Conservation (phyloP, 2,888 invertebrate genomes). For the Harpalus rubripes region DNA sequence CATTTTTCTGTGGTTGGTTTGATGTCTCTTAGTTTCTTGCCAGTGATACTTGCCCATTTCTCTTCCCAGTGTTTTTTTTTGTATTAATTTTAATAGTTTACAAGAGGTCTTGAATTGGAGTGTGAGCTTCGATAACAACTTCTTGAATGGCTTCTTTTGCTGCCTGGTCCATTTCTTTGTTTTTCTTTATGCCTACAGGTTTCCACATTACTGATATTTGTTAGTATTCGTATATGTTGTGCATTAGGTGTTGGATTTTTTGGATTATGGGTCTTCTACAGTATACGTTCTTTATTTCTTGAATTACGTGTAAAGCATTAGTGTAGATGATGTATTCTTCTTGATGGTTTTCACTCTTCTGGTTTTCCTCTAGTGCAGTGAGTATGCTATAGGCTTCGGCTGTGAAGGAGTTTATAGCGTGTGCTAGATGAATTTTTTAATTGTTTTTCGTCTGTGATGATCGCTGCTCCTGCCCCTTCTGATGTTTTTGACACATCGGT, state of each 20-base stretch:
- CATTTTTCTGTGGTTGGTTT: not conserved
- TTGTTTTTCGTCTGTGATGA: not conserved
- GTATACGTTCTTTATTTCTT: not conserved
- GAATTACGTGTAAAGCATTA: not conserved
- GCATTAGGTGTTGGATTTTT: slow-evolving; percentile 6
- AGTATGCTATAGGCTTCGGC: slow-evolving; percentile 8
- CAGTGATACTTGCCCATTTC: not conserved
- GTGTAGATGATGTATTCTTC: not conserved
- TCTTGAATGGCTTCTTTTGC: slow-evolving; percentile 12
- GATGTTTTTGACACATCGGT: not conserved
- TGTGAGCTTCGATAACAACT: not conserved
- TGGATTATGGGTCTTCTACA: not conserved
- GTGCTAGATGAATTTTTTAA: not conserved
- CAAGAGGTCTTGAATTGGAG: not conserved
- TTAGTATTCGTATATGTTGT: not conserved
- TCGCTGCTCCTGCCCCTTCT: not conserved
- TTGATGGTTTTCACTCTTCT: not conserved
- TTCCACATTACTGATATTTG: slow-evolving; percentile 1
- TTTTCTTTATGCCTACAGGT: slow-evolving; percentile 6
- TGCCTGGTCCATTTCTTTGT: slow-evolving; percentile 11
- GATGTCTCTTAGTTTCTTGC: not conserved
- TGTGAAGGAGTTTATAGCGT: slow-evolving; percentile 2
- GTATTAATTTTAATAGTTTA: not conserved
- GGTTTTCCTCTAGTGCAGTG: not conserved
- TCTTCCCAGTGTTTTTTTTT: not conserved